A percentile compares a stretch with the other conserved stretches of the same genome.
phyloP scores from a whole-genome alignment of 2,113 vertebrate genomes.

The Sylvia atricapilla region DNA sequence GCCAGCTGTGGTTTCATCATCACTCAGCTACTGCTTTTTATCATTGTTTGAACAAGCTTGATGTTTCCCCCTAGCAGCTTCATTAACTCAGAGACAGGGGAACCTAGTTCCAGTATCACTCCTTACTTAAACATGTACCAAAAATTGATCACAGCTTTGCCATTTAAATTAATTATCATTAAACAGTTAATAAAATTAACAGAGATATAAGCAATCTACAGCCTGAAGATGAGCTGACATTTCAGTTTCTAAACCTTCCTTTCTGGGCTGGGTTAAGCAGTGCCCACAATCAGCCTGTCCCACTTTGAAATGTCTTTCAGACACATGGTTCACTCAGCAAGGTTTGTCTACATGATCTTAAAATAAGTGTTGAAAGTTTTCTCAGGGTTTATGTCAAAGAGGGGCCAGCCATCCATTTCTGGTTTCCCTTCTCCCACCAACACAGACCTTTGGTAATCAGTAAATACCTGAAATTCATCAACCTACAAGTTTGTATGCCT shows the following conservation, averaged over 20 bases:
- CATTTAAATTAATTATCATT: conserved; percentile 18
- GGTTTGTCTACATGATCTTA: background rate
- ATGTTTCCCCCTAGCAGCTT: background rate
- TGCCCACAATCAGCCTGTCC: background rate
- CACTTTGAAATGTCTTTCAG: background rate
- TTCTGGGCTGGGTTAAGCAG: background rate
- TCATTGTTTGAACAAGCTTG: background rate
- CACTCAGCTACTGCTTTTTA: background rate
- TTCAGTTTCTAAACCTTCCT: background rate
- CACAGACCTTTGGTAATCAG: background rate
- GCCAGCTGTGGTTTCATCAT: background rate
- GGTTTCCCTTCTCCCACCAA: background rate
- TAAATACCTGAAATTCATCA: background rate
- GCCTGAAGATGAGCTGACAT: background rate
- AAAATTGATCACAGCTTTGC: background rate
- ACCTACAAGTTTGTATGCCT: background rate
- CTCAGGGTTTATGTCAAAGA: background rate
- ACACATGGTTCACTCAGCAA: background rate
- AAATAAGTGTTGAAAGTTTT: background rate
- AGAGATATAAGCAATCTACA: background rate
- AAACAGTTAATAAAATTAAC: background rate
- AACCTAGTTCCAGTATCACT: background rate
- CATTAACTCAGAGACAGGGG: background rate
- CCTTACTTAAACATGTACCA: background rate
- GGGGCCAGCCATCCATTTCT: background rate